Evolutionary conservation across 2,113 vertebrate species (phyloP).

Genomic region (Chlamydotis undulata): DNA sequence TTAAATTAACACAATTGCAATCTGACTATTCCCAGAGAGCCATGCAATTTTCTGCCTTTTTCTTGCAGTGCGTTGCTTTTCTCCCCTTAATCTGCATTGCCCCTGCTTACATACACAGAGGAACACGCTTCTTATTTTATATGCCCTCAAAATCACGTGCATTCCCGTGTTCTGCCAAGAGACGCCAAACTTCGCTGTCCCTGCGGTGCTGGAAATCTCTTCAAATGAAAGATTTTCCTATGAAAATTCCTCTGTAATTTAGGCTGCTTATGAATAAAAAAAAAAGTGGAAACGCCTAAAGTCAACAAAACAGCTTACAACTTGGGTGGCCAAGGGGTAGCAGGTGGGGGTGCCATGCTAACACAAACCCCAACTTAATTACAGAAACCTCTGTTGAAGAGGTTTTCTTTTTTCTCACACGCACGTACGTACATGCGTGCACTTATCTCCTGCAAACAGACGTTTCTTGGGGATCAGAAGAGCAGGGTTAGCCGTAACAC

Average conservation of each 20-base stretch:
- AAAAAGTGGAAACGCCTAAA: neutral
- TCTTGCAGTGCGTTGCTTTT: neutral
- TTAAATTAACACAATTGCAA: conserved; percentile 1
- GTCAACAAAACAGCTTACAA: neutral
- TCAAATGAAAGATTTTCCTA: neutral
- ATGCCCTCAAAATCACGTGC: neutral
- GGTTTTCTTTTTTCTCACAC: neutral
- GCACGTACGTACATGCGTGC: neutral
- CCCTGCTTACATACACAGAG: neutral
- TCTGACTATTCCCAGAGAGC: neutral
- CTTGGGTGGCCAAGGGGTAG: conserved; percentile 42
- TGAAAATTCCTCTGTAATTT: conserved; percentile 6
- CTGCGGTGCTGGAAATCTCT: neutral
- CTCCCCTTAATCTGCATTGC: neutral
- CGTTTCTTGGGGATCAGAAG: neutral
- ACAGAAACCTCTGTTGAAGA: neutral
- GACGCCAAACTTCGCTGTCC: neutral
- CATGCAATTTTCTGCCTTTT: conserved; percentile 8
- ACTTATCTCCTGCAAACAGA: neutral
- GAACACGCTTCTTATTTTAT: accelerated
- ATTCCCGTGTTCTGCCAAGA: neutral
- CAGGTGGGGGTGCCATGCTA: conserved; percentile 21
- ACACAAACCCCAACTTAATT: conserved; percentile 32
- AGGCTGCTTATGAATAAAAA: neutral
- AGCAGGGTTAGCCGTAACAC: neutral